These are phyloP conservation scores for Ammospiza caudacuta DNA, from an alignment of 2,113 vertebrate species.

Conservation along the genomic window DNA sequence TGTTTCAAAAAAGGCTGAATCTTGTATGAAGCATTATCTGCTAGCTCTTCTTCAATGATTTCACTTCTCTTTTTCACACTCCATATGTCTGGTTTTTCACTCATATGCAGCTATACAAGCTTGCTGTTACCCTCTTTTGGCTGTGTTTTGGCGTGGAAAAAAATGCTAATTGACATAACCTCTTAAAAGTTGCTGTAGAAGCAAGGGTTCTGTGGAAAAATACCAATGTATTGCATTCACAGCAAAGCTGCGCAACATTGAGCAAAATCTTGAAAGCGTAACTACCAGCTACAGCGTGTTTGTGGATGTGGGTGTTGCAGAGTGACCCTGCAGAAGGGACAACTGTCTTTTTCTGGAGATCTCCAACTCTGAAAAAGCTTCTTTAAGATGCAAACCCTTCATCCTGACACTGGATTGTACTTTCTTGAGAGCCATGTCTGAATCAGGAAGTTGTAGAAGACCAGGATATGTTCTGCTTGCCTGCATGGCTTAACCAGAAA, in stretches of 20 bases:
- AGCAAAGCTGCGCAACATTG: not conserved
- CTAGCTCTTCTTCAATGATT: conserved; percentile 18
- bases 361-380: not conserved
- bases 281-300: not conserved
- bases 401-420: not conserved
- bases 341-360: accelerated
- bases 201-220: not conserved
- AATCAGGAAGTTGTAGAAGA: not conserved
- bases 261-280: not conserved
- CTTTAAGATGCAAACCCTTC: not conserved
- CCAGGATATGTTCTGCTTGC: not conserved
- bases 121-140: not conserved
- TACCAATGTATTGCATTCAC: not conserved
- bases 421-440: not conserved
- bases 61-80: conserved; percentile 30
- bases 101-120: not conserved
- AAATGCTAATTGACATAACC: conserved; percentile 24
- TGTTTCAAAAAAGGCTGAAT: not conserved
- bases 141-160: not conserved
- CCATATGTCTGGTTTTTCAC: conserved; percentile 39
- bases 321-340: not conserved
- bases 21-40: not conserved
- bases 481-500: not conserved
- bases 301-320: not conserved
- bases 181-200: conserved; percentile 16